Evolutionary conservation across 1,140 invertebrate genomes (phyloP).

Genomic region (Pararge aegeria): DNA sequence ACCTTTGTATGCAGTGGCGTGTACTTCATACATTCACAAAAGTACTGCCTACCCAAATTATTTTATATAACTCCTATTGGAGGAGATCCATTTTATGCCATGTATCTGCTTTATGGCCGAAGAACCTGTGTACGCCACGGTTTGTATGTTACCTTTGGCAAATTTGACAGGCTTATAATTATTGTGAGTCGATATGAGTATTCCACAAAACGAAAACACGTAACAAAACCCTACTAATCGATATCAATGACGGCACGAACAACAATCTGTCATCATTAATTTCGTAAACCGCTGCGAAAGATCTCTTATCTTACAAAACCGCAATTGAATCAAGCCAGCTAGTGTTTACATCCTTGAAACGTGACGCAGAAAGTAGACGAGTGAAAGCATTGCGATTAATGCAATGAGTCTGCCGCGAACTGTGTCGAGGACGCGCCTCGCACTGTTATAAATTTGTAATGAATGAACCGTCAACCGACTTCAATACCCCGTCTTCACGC

Average conservation of each 20-base stretch:
- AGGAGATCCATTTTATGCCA: no score
- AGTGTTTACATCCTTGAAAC: slow-evolving; percentile 57
- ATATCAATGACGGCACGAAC: neutral
- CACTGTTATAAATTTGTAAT: slow-evolving; percentile 46
- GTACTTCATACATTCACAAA: no score
- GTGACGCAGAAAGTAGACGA: slow-evolving; percentile 69
- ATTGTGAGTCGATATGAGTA: no score
- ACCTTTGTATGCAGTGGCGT: no score
- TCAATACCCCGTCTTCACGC: slow-evolving; percentile 19
- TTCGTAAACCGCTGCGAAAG: neutral
- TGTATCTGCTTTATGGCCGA: no score
- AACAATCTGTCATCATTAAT: neutral
- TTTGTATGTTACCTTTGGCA: no score
- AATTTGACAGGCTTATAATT: no score
- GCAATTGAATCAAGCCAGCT: neutral
- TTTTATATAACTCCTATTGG: no score
- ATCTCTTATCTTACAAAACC: slow-evolving; percentile 1
- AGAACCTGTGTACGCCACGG: no score
- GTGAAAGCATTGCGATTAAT: slow-evolving; percentile 74
- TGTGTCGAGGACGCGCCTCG: slow-evolving; percentile 59
- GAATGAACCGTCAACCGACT: slow-evolving; percentile 37
- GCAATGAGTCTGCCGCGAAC: slow-evolving; percentile 57
- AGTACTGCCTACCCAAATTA: no score
- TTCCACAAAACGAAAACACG: no score
- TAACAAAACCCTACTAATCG: no score